Evolutionary conservation across 1,140 invertebrate species (phyloP), one percentile per base, ranked within the genome.

Genomic region (Drosophila bifasciata): DNA sequence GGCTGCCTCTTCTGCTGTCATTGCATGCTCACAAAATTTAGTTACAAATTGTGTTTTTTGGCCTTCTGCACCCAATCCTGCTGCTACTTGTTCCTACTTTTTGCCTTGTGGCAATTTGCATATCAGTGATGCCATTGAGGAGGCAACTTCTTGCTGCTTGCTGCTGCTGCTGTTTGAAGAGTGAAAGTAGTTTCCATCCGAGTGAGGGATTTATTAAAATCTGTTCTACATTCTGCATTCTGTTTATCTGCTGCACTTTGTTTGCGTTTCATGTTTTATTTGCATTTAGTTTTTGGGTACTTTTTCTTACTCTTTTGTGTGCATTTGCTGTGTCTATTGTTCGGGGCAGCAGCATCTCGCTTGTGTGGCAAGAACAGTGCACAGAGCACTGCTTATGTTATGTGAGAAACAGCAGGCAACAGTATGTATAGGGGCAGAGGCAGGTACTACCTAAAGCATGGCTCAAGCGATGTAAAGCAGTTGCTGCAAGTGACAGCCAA

Each of bases 1-100:
- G 28, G 39, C 46, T 52, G 44, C 63, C 53, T 73, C 53, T 73
- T 63, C 21, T 72, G 64, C 71, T 79, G 76, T 66, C 76, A 64
- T 64, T 63, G 70, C 61, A 71, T 50, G 72, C 64, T 45, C 66
- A 67, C 76, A 69, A 36, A 36, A 79, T 83, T 83, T 79, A 84
- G 76, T 85, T 63, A 61, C 76, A 85, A 79, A 80, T 80, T n/a
- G n/a, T n/a, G n/a, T 84, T 61, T 57, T 73, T 84, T 85, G 55
- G 55, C 55, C 52, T 66, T 83, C 79, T 45, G 64, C 62, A 16
- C 16, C 9, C 21, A 55, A 48, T 68, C 62, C 69, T 50, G 36
- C 55, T 56, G 46, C 21, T n/a, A n/a, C n/a, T n/a, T 48, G 41
- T 40, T 41, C 23, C 52, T 53, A 7, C 36, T 49, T 57, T 52